Evolutionary conservation across 2,888 invertebrate genomes (phyloP).

Genomic region (Sminthurides aquaticus): DNA sequence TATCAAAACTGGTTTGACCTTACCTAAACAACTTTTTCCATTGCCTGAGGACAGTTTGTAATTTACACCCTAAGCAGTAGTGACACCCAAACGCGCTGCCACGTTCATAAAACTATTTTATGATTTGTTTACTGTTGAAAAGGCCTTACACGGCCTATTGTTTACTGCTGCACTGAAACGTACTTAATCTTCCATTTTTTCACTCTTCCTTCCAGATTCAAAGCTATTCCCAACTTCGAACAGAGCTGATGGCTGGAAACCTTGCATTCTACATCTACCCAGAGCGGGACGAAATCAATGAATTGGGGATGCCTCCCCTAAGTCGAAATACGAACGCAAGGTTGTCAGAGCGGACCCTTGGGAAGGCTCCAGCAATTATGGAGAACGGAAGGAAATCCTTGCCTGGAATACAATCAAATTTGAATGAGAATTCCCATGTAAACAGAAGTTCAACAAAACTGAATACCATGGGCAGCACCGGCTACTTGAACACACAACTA

Average conservation of each 20-base stretch:
- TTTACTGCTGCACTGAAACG: too few species aligned
- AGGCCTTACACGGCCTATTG: too few species aligned
- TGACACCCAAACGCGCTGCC: too few species aligned
- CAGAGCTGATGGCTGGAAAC: conserved; percentile 53
- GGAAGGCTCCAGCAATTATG: not conserved
- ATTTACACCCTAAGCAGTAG: too few species aligned
- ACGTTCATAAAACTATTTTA: too few species aligned
- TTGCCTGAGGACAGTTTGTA: too few species aligned
- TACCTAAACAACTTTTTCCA: too few species aligned
- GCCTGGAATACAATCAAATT: not conserved
- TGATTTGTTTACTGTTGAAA: too few species aligned
- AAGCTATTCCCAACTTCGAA: conserved; percentile 85
- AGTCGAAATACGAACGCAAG: not conserved
- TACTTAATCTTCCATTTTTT: too few species aligned
- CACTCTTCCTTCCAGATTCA: conserved; percentile 61
- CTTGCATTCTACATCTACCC: conserved; percentile 38
- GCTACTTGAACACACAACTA: not conserved
- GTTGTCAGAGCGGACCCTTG: not conserved
- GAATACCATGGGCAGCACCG: not conserved
- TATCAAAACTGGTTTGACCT: too few species aligned
- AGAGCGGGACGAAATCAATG: conserved; percentile 14
- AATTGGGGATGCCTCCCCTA: conserved; percentile 10
- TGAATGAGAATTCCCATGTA: not conserved
- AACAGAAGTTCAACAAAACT: not conserved
- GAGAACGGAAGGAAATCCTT: not conserved